Conservation (phyloP, 2,113 vertebrate species). For the Xenotilapia leptura region DNA sequence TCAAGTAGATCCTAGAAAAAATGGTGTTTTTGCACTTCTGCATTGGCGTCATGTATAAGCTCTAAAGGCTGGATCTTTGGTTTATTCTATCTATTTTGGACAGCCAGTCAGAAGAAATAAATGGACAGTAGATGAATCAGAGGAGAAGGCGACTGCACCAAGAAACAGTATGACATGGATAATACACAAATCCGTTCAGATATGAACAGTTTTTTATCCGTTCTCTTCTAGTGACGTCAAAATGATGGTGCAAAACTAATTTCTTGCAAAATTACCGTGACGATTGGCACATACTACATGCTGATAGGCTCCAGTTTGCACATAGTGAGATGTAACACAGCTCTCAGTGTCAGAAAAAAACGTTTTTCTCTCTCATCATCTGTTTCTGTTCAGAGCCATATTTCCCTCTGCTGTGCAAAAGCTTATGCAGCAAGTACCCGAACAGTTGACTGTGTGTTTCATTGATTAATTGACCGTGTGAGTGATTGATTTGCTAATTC, state of each 20-base stretch:
- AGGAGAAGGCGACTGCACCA: neutral
- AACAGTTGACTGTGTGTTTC: constrained; percentile 8
- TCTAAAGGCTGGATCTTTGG: neutral
- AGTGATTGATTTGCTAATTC: constrained; percentile 60
- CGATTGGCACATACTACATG: neutral
- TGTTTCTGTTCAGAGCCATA: neutral
- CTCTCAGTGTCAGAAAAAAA: neutral
- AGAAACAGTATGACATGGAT: neutral
- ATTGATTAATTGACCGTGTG: constrained; percentile 35
- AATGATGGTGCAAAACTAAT: neutral
- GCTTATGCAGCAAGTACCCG: constrained; percentile 38
- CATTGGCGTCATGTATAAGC: neutral
- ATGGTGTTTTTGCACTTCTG: neutral
- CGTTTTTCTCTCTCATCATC: neutral
- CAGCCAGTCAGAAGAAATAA: neutral
- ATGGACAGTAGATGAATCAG: neutral
- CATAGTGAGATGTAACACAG: neutral
- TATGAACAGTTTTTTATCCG: neutral
- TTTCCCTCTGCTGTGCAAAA: neutral
- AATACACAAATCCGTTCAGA: neutral
- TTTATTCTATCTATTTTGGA: neutral
- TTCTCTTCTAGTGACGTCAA: neutral
- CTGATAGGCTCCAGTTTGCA: neutral
- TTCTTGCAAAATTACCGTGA: neutral
- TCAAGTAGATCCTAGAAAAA: neutral